Conservation (phyloP, 2,888 invertebrate species). For the Listrodromus nycthemerus region DNA sequence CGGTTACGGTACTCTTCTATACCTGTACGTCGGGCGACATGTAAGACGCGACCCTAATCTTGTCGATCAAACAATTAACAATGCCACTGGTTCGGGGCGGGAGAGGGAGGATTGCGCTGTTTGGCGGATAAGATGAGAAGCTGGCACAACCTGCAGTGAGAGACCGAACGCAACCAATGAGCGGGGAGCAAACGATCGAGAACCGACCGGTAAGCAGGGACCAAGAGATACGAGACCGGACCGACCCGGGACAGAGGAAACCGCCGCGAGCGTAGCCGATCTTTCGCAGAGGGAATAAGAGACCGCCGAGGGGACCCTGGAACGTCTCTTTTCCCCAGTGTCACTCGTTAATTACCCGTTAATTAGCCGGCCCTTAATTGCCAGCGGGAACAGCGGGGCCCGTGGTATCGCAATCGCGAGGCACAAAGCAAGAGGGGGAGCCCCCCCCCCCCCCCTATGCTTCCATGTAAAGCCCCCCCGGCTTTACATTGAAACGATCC, state of each 20-base stretch:
- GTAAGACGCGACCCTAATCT: slow-evolving; percentile 83
- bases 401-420: slow-evolving; percentile 26
- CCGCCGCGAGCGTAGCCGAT: slow-evolving; percentile 68
- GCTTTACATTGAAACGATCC: slow-evolving; percentile 26
- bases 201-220: slow-evolving; percentile 61
- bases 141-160: slow-evolving; percentile 65
- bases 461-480: no score
- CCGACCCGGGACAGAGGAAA: slow-evolving; percentile 72
- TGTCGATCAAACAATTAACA: slow-evolving; percentile 85
- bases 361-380: slow-evolving; percentile 83
- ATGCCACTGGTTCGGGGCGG: slow-evolving; percentile 75
- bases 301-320: slow-evolving; percentile 54
- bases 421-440: slow-evolving; percentile 3
- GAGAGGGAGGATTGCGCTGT: slow-evolving; percentile 60
- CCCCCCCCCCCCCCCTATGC: no score
- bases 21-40: slow-evolving; percentile 77
- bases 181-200: slow-evolving; percentile 55
- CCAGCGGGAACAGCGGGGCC: slow-evolving; percentile 65
- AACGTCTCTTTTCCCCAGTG: slow-evolving; percentile 82
- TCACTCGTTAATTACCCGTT: slow-evolving; percentile 84
- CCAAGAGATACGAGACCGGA: slow-evolving; percentile 69
- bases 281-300: slow-evolving; percentile 57
- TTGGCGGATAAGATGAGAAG: slow-evolving; percentile 67
- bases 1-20: slow-evolving; percentile 35
- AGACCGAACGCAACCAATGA: slow-evolving; percentile 31